Evolutionary conservation across 2,113 vertebrate genomes (phyloP).

Genomic region (Diadophis punctatus): DNA sequence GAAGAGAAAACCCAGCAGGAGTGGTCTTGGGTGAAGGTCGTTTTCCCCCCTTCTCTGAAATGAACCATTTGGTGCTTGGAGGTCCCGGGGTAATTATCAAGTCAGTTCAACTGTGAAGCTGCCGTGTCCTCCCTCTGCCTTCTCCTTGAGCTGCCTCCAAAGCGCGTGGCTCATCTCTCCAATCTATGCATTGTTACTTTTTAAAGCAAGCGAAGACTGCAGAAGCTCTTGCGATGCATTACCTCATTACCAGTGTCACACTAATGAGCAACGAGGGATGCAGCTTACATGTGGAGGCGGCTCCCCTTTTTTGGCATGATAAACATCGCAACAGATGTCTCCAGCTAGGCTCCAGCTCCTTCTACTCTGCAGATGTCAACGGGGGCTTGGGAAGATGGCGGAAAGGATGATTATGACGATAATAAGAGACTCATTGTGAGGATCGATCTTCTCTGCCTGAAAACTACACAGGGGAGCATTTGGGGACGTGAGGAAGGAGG

Average conservation of each 20-base stretch:
- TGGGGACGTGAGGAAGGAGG: neutral
- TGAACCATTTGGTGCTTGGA: neutral
- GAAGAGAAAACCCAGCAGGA: neutral
- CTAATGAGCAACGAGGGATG: constrained; percentile 28
- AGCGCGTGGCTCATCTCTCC: neutral
- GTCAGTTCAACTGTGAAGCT: neutral
- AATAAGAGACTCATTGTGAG: constrained; percentile 17
- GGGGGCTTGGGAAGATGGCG: constrained; percentile 2
- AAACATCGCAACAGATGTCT: constrained; percentile 25
- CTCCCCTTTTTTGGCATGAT: neutral
- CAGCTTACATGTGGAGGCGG: constrained; percentile 2
- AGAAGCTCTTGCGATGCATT: neutral
- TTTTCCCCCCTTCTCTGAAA: neutral
- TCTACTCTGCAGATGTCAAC: constrained; percentile 12
- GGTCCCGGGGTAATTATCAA: neutral
- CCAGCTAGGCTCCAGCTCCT: neutral
- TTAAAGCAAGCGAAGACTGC: neutral
- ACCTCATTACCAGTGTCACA: constrained; percentile 17
- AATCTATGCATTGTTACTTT: constrained; percentile 22
- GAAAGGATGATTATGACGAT: constrained; percentile 11
- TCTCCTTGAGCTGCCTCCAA: neutral
- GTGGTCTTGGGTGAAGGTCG: neutral
- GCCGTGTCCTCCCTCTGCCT: neutral
- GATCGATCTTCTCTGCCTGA: neutral
- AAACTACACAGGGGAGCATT: neutral